Evolutionary conservation across 2,113 vertebrate genomes (phyloP), one percentile per base, ranked within the genome.

Genomic region (Nerophis ophidion): DNA sequence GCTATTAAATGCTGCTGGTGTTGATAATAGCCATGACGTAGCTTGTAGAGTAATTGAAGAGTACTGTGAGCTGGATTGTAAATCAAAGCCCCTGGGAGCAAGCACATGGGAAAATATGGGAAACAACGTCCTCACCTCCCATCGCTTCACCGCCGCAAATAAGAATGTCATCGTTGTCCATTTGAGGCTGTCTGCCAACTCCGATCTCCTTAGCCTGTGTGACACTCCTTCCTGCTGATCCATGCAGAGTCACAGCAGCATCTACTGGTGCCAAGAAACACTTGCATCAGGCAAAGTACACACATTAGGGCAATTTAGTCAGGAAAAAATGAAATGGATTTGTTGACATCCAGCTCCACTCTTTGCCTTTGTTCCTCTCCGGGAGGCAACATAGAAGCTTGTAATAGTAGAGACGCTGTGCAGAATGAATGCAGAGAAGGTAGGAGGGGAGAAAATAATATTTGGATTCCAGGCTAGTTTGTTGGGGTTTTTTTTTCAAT

Each of bases 171-270:
- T 77, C 65, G 73, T 51, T 76, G 70, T 74, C 68, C 77, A 73
- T 76, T 78, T 75, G 63, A 63, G 65, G 72, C 64, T 49, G 35
- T 67, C 54, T 49, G 17, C 67, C 58, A 38, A 26, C 50, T 63
- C 53, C 46, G 40, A 40, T 66, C 46, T 57, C 46, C 26, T 7
- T 48, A 34, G 42, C 14, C 54, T 42, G 36, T 56, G 42, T 10
- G 13, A 34, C 57, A 26, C 57, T 44, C 19, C 42, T 7, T 9
- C 11, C 14, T 40, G 7, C 12, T 47, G 9, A 56, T 34, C 48
- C 40, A 81, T 61, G 59, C 79, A 83, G 81, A 68, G 50, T 64
- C 79, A 72, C 66, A 86, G 88, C 85, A 65, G 2, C 86, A 86
- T 73, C 85, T 83, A 81, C 77, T 83, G 88, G 80, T 11, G 7